Evolutionary conservation across 2,888 invertebrate genomes (phyloP), one percentile per base, ranked within the genome.

Genomic region (Megaustenia siamemsis): DNA sequence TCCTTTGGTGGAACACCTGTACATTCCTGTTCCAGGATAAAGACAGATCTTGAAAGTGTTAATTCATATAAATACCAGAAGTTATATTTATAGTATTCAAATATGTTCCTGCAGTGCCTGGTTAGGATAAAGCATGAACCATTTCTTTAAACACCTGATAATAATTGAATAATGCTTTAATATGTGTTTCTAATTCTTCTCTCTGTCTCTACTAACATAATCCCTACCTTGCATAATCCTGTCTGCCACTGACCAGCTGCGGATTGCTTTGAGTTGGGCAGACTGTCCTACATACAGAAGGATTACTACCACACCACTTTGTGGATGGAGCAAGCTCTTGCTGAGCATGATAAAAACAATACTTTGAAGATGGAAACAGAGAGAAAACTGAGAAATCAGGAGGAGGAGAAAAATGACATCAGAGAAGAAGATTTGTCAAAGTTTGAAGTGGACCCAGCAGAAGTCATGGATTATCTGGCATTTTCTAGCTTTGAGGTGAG

Each of bases 211-310:
- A n/a, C n/a, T n/a, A n/a, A n/a, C n/a, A n/a, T n/a, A 53, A 53
- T 53, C 53, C 15, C 18, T 21, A 53, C 15, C 24, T 18, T 3
- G 6, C 24, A 24, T 53, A 10, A 53, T 18, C 15, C 6, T 53
- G 3, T 53, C 6, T 73, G 4, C 35, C 83, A 32, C 71, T 63
- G 93, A 89, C 94, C 96, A 93, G 97, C 98, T 8, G 96, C 97
- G 84, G 99, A 99, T 94, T 99, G 99, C 93, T 99, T 97, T 94
- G 98, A 99, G 94, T 95, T 99, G 78, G 99, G 99, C 1, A 96
- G 98, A 69, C 97, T 97, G 89, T 96, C 98, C 3, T 99, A 99
- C 95, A 97, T 97, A 92, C 96, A 97, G 90, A 97, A 96, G 49
- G 99, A 99, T 94, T 97, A 96, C 94, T 97, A 97, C 91, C 98